phyloP scores from a whole-genome alignment of 2,113 vertebrate species.

The Megaptera novaeangliae region DNA sequence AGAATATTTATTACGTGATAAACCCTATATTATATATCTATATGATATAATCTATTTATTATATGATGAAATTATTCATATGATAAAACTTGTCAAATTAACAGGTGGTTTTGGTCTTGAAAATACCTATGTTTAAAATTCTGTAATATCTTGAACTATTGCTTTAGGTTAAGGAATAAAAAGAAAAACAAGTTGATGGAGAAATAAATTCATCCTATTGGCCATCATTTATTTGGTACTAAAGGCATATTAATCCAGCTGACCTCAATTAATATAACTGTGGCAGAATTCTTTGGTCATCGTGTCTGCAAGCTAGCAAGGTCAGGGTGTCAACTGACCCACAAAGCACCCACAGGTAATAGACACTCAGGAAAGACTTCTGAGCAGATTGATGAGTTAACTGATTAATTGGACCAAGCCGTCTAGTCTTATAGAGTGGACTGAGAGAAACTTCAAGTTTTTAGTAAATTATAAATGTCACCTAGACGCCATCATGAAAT shows the following conservation, averaged over 20 bases:
- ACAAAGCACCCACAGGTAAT: not conserved
- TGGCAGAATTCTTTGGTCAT: not conserved
- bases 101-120: not conserved
- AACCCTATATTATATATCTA: not conserved
- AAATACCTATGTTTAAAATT: not conserved
- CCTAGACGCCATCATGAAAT: constrained; percentile 57
- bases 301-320: not conserved
- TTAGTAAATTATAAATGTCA: constrained; percentile 53
- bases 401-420: not conserved
- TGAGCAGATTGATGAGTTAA: not conserved
- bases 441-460: not conserved
- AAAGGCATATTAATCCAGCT: not conserved
- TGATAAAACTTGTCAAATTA: not conserved
- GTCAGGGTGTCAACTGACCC: not conserved
- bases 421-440: not conserved
- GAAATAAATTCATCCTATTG: not conserved
- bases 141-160: not conserved
- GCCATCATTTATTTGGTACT: not conserved
- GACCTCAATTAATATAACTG: not conserved
- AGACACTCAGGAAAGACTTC: not conserved
- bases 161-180: not conserved
- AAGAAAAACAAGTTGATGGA: constrained; percentile 19
- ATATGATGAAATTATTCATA: not conserved
- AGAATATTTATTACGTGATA: not conserved
- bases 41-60: not conserved